A percentile compares a stretch with the other conserved stretches of the same genome.
These are phyloP conservation scores for Bradysia coprophila DNA, from an alignment of 1,140 invertebrate genomes.

Conservation along the genomic window DNA sequence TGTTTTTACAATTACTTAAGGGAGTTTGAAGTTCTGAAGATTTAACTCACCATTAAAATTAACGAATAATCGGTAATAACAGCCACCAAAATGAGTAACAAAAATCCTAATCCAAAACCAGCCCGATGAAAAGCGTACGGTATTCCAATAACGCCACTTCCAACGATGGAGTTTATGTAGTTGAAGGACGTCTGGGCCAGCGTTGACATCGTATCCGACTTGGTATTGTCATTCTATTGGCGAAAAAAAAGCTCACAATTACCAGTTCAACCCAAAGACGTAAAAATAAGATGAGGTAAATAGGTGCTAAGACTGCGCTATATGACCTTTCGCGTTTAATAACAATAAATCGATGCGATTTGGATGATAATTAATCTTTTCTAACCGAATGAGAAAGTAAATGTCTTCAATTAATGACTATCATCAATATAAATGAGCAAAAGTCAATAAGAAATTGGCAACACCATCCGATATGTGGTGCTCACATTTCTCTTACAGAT, in stretches of 20 bases:
- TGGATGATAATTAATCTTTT: constrained; percentile 1
- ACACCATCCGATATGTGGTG: no score
- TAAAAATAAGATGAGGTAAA: no score
- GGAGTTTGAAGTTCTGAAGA: no score
- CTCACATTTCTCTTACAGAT: no score
- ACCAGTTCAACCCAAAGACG: no score
- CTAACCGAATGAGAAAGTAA: neutral
- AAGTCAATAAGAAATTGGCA: no score
- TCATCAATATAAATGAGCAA: no score
- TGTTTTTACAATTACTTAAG: no score
- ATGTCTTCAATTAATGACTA: no score
- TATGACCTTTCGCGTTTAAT: no score
- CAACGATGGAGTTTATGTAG: constrained; percentile 86
- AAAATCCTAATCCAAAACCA: constrained; percentile 58
- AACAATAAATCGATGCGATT: neutral
- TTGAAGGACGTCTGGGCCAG: constrained; percentile 74
- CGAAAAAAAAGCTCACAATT: neutral
- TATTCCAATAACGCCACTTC: constrained; percentile 81
- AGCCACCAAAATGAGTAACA: constrained; percentile 55
- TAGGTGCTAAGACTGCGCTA: no score
- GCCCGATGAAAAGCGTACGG: constrained; percentile 66
- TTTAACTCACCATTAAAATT: constrained; percentile 47
- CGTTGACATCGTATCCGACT: constrained; percentile 19
- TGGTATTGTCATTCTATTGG: constrained; percentile 8
- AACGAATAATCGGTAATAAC: constrained; percentile 70